A percentile compares a stretch with the other conserved stretches of the same genome.
These are phyloP conservation scores for Oreochromis spilurus DNA, from an alignment of 2,113 vertebrate species.

Conservation along the genomic window DNA sequence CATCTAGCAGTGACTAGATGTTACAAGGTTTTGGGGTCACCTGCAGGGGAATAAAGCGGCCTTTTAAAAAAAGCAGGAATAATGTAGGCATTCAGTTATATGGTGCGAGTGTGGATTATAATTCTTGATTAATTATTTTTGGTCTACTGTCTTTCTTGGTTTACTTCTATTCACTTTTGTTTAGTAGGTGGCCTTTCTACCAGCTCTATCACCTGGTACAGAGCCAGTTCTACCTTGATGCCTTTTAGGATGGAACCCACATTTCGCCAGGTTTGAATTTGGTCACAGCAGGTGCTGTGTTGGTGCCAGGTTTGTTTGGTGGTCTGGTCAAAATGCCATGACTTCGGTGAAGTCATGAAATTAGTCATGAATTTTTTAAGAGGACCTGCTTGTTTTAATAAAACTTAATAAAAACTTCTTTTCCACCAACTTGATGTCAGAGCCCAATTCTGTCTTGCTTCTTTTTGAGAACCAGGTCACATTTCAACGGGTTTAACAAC, in stretches of 20 bases:
- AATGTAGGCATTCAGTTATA: background rate
- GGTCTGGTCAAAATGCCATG: background rate
- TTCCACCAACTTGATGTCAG: background rate
- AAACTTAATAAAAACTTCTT: background rate
- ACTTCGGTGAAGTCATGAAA: background rate
- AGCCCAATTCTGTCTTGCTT: background rate
- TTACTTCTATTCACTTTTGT: background rate
- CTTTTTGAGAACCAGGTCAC: background rate
- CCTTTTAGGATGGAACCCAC: background rate
- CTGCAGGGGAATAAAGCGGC: fast-evolving
- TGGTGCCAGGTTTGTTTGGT: background rate
- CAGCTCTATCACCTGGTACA: background rate
- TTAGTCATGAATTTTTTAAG: background rate
- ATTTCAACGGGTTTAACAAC: background rate
- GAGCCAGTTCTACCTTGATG: background rate
- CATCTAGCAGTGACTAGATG: background rate
- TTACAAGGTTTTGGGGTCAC: background rate
- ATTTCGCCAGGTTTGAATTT: background rate
- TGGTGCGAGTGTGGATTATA: background rate
- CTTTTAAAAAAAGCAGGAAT: background rate
- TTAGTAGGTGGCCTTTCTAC: background rate
- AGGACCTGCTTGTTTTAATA: background rate
- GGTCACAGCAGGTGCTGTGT: background rate
- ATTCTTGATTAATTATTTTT: background rate
- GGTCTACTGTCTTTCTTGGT: background rate